A percentile compares a stretch with the other conserved stretches of the same genome.
Evolutionary conservation across 2,888 invertebrate species (phyloP).

Genomic region (Trachelus iudaicus): DNA sequence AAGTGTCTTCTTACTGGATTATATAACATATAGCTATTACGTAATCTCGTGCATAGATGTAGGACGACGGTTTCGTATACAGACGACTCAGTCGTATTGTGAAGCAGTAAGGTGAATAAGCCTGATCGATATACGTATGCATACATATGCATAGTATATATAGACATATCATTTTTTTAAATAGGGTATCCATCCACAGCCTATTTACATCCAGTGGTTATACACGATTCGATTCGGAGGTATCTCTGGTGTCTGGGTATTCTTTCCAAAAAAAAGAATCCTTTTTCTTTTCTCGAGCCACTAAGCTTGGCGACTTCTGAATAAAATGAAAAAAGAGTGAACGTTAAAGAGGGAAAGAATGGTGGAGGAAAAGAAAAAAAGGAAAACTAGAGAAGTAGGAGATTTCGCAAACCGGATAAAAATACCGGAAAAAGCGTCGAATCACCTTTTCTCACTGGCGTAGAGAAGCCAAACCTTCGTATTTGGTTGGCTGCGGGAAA

Average conservation of each 20-base stretch:
- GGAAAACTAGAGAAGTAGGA: background rate
- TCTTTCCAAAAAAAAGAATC: background rate
- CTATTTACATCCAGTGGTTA: background rate
- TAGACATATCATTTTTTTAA: background rate
- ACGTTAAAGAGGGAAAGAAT: background rate
- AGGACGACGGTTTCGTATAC: background rate
- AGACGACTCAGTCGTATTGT: background rate
- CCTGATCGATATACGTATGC: background rate
- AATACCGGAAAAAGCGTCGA: background rate
- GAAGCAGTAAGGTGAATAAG: background rate
- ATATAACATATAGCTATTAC: background rate
- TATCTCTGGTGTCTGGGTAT: background rate
- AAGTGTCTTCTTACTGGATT: background rate
- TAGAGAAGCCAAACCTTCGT: background rate
- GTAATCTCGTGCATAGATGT: background rate
- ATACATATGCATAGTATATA: background rate
- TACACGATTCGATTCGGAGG: background rate
- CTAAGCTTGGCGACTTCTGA: background rate
- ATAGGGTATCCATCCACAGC: background rate
- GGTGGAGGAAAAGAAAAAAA: background rate
- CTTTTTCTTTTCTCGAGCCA: background rate
- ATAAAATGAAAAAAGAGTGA: background rate
- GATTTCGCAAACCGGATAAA: background rate
- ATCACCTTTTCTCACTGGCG: background rate
- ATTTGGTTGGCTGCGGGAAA: background rate